Conservation (phyloP, 1,140 invertebrate genomes). For the Drosophila pseudoananassae region DNA sequence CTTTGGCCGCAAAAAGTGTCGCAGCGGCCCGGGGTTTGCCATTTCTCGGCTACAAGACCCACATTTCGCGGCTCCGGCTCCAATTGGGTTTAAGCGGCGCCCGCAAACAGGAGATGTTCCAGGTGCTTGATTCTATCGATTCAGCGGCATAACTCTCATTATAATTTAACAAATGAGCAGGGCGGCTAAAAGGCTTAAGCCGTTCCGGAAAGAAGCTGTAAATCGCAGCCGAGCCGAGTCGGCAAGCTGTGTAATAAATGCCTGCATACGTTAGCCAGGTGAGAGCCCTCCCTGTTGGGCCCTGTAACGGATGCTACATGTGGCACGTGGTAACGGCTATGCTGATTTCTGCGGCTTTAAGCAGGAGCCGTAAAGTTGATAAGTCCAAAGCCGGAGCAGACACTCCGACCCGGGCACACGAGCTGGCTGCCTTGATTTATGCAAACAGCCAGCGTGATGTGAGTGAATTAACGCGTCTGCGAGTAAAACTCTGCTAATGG, state of each 20-base stretch:
- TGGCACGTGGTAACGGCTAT: conserved; percentile 44
- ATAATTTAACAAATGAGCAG: conserved; percentile 69
- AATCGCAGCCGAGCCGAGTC: conserved; percentile 25
- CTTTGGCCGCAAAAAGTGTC: conserved; percentile 39
- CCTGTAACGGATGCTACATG: conserved; percentile 24
- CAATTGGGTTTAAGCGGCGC: conserved; percentile 18
- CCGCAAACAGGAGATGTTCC: conserved; percentile 27
- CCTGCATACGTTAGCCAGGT: conserved; percentile 59
- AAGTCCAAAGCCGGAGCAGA: conserved; percentile 21
- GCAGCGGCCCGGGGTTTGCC: conserved; percentile 5
- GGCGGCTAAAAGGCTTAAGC: conserved; percentile 67
- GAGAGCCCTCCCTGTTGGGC: conserved; percentile 20
- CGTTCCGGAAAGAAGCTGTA: conserved; percentile 66
- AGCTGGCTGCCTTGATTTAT: conserved; percentile 60
- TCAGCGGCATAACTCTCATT: conserved; percentile 49
- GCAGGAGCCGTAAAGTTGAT: conserved; percentile 48
- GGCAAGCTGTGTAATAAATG: conserved; percentile 63
- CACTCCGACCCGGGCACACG: conserved; percentile 1
- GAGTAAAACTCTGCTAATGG: conserved; percentile 68
- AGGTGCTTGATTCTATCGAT: conserved; percentile 32
- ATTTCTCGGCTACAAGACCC: conserved; percentile 22
- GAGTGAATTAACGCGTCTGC: conserved; percentile 73
- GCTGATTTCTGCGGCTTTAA: conserved; percentile 77
- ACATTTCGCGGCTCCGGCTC: conserved; percentile 10
- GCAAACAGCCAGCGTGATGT: conserved; percentile 69